A percentile compares a stretch with the other conserved stretches of the same genome.
Conservation (phyloP, 2,888 invertebrate species). For the Limnephilus auricula region DNA sequence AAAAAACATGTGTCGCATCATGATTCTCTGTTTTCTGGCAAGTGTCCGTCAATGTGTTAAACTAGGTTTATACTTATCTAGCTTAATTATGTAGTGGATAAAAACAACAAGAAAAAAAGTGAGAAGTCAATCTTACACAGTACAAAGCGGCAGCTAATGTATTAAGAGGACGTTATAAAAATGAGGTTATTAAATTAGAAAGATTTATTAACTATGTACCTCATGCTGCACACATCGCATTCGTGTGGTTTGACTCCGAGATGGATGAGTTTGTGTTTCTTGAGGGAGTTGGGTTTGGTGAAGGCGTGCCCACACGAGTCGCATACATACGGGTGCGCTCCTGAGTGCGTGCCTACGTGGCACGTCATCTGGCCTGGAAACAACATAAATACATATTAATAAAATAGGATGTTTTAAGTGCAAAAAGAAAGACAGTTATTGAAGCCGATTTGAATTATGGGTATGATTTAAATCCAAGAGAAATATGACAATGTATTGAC, state of each 20-base stretch:
- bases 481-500: too few relatives aligned
- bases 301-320: conserved; percentile 79
- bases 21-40: too few relatives aligned
- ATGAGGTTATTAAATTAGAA: too few relatives aligned
- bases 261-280: conserved; percentile 80
- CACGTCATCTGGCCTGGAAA: conserved; percentile 74
- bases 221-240: conserved; percentile 75
- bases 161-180: too few relatives aligned
- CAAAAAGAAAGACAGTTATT: background rate
- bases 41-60: too few relatives aligned
- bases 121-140: too few relatives aligned
- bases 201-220: conserved; percentile 68
- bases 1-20: too few relatives aligned
- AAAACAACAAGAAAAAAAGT: too few relatives aligned
- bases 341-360: conserved; percentile 75
- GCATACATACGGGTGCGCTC: conserved; percentile 77
- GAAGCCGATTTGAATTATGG: background rate
- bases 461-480: background rate
- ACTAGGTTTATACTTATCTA: too few relatives aligned
- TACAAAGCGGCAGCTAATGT: too few relatives aligned
- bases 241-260: conserved; percentile 79
- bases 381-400: background rate
- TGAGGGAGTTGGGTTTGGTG: conserved; percentile 75
- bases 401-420: background rate
- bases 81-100: too few relatives aligned